These are phyloP conservation scores for Drosophila histrio DNA, from an alignment of 2,888 invertebrate genomes.

Conservation along the genomic window DNA sequence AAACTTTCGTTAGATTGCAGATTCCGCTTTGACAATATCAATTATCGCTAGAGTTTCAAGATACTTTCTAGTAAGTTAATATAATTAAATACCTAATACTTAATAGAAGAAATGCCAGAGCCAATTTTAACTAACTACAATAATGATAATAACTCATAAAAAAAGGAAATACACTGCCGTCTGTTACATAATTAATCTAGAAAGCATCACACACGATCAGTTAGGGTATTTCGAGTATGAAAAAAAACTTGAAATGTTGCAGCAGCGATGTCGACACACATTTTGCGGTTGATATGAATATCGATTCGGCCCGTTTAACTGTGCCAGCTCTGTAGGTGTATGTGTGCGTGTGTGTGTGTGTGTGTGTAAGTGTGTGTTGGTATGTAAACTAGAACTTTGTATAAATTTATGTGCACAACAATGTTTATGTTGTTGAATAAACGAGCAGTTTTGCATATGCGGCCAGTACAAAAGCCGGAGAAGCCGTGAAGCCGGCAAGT, in stretches of 20 bases:
- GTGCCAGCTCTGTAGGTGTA: constrained; percentile 43
- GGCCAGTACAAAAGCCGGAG: constrained; percentile 40
- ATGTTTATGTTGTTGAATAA: constrained; percentile 79
- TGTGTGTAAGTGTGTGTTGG: constrained; percentile 23
- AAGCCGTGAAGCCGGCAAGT: constrained; percentile 47
- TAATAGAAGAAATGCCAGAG: no score
- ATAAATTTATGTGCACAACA: constrained; percentile 79
- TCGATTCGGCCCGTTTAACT: constrained; percentile 73
- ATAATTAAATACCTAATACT: no score
- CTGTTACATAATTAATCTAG: not conserved
- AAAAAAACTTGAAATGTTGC: constrained; percentile 29
- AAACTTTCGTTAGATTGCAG: no score
- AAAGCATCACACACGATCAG: not conserved
- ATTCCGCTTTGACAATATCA: no score
- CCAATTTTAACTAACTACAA: no score
- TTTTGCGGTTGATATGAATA: constrained; percentile 78
- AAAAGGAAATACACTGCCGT: no score
- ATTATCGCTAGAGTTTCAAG: no score
- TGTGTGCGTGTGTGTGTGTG: constrained; percentile 10
- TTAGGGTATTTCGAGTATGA: constrained; percentile 7
- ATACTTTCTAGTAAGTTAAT: no score
- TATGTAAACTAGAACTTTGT: constrained; percentile 78
- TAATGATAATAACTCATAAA: no score
- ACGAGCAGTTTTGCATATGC: constrained; percentile 77
- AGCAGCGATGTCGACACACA: constrained; percentile 61